These are phyloP conservation scores for Euwallacea fornicatus DNA, from an alignment of 1,140 invertebrate species.

Conservation along the genomic window DNA sequence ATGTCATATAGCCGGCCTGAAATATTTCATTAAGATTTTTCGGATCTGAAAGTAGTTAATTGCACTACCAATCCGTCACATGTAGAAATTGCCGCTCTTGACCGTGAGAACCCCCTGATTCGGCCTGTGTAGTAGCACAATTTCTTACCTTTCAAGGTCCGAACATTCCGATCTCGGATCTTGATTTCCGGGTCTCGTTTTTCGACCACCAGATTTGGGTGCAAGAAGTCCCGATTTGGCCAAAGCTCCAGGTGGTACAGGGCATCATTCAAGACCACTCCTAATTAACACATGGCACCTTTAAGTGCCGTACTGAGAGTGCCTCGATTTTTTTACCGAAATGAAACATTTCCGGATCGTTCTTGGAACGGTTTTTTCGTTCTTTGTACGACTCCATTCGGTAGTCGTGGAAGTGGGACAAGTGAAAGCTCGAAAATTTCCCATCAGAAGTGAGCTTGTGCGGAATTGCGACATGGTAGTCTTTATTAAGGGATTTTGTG, in stretches of 20 bases:
- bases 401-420: slow-evolving; percentile 56
- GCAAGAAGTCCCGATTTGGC: slow-evolving; percentile 60
- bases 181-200: slow-evolving; percentile 47
- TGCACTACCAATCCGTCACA: slow-evolving; percentile 64
- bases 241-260: slow-evolving; percentile 57
- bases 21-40: slow-evolving; percentile 5
- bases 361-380: slow-evolving; percentile 36
- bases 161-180: slow-evolving; percentile 37
- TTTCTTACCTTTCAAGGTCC: slow-evolving; percentile 42
- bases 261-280: slow-evolving; percentile 53
- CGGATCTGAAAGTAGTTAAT: neutral
- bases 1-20: slow-evolving; percentile 57
- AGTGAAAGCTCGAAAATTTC: slow-evolving; percentile 54
- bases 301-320: neutral
- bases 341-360: slow-evolving; percentile 53
- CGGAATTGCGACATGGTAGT: slow-evolving; percentile 58
- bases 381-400: slow-evolving; percentile 44
- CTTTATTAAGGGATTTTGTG: slow-evolving; percentile 52
- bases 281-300: slow-evolving; percentile 2
- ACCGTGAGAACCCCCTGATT: slow-evolving; percentile 56
- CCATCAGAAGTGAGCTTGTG: slow-evolving; percentile 55
- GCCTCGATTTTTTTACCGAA: slow-evolving; percentile 49
- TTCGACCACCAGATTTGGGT: slow-evolving; percentile 62
- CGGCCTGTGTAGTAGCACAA: slow-evolving; percentile 62
- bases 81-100: slow-evolving; percentile 61